phyloP scores from a whole-genome alignment of 2,888 invertebrate species.

The Ennomos erosarius region DNA sequence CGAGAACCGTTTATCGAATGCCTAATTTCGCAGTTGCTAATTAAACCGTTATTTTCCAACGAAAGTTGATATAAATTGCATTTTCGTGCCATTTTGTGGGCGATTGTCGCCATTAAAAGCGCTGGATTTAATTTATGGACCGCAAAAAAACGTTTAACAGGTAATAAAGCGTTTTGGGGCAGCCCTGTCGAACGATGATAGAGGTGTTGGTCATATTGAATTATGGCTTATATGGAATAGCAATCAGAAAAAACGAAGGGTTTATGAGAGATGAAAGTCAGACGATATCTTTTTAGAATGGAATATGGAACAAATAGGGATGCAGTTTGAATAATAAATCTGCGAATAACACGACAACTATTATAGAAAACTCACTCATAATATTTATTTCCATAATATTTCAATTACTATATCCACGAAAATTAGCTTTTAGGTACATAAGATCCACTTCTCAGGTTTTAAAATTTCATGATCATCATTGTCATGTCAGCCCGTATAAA shows the following conservation, averaged over 20 bases:
- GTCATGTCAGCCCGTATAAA: too few relatives aligned
- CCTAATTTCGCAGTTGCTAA: slow-evolving; percentile 34
- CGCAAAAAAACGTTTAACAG: slow-evolving; percentile 44
- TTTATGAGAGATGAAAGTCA: too few relatives aligned
- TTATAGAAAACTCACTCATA: too few relatives aligned
- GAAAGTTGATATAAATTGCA: slow-evolving; percentile 55
- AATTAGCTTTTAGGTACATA: too few relatives aligned
- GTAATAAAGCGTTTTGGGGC: slow-evolving; percentile 38
- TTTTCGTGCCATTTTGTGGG: slow-evolving; percentile 44
- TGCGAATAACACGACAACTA: too few relatives aligned
- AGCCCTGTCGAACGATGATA: slow-evolving; percentile 13
- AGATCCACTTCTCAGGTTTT: too few relatives aligned
- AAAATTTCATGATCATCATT: too few relatives aligned
- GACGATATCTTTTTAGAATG: too few relatives aligned
- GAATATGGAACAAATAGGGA: too few relatives aligned
- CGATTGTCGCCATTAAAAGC: slow-evolving; percentile 45
- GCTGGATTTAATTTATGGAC: slow-evolving; percentile 50
- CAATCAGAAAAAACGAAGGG: not conserved
- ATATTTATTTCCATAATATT: too few relatives aligned
- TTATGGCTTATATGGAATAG: slow-evolving; percentile 7
- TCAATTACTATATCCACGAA: too few relatives aligned
- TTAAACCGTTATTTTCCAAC: slow-evolving; percentile 48
- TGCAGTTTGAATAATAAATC: too few relatives aligned
- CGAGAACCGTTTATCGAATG: slow-evolving; percentile 7
- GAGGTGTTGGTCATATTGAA: slow-evolving; percentile 6